Conservation (phyloP, 2,113 vertebrate genomes). For the Colinus virginianus region DNA sequence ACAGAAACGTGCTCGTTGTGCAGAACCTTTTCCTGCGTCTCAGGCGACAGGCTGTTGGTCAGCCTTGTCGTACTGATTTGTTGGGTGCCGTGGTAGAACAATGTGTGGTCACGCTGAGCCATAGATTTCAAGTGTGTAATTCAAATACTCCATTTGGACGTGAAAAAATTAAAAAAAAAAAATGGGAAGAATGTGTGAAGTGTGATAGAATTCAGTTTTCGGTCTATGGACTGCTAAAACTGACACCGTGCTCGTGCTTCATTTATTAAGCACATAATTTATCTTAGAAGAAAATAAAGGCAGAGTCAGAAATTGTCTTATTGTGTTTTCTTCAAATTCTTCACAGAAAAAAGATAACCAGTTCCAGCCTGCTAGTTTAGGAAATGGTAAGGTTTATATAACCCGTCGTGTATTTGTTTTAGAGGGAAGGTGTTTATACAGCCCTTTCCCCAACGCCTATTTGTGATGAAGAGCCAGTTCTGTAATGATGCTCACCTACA, state of each 20-base stretch:
- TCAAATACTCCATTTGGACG: neutral
- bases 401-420: neutral
- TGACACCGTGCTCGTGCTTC: neutral
- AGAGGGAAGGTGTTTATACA: neutral
- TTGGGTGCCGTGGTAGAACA: neutral
- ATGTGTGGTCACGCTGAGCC: fast-evolving
- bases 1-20: neutral
- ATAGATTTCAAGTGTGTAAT: neutral
- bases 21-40: neutral
- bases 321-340: neutral
- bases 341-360: neutral
- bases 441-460: neutral
- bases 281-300: neutral
- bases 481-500: neutral
- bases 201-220: neutral
- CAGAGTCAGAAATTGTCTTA: neutral
- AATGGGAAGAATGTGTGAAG: neutral
- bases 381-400: neutral
- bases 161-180: neutral
- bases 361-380: neutral
- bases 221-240: neutral
- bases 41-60: neutral
- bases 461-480: neutral
- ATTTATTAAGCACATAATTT: neutral
- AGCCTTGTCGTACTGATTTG: neutral